These are phyloP conservation scores for Notolabrus celidotus DNA, from an alignment of 2,797 vertebrate species.

Conservation along the genomic window DNA sequence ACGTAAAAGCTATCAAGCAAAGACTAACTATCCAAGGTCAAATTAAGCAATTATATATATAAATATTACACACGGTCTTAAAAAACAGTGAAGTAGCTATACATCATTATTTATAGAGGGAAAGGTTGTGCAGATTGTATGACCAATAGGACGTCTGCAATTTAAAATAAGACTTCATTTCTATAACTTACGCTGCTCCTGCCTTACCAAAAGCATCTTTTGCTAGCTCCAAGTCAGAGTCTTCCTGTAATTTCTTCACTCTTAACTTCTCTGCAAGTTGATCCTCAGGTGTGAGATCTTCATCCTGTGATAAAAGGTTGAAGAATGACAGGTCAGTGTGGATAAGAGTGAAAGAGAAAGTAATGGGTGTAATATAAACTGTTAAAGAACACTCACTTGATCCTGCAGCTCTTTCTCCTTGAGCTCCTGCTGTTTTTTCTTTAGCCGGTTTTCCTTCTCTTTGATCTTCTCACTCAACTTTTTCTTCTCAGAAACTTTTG, in stretches of 20 bases:
- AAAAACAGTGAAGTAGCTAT: background rate
- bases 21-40: background rate
- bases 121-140: background rate
- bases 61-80: background rate
- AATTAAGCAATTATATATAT: background rate
- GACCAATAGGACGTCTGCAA: background rate
- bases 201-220: constrained; percentile 96
- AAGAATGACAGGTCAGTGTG: background rate
- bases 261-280: constrained; percentile 91
- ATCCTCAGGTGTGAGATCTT: constrained; percentile 88
- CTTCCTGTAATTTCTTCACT: constrained; percentile 95
- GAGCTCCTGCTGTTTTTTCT: constrained; percentile 87
- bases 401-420: constrained; percentile 76
- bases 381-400: constrained; percentile 77
- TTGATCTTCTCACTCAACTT: constrained; percentile 96
- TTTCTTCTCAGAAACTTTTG: constrained; percentile 95
- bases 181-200: background rate
- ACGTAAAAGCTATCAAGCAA: background rate
- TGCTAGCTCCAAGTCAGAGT: constrained; percentile 93
- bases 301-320: constrained; percentile 81
- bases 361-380: background rate
- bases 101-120: too few relatives aligned
- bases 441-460: constrained; percentile 92
- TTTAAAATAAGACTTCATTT: background rate
- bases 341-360: background rate